Percentiles rank a stretch among this genome's conserved stretches.
Evolutionary conservation across 2,113 vertebrate genomes (phyloP).

Genomic region (Cettia cetti): DNA sequence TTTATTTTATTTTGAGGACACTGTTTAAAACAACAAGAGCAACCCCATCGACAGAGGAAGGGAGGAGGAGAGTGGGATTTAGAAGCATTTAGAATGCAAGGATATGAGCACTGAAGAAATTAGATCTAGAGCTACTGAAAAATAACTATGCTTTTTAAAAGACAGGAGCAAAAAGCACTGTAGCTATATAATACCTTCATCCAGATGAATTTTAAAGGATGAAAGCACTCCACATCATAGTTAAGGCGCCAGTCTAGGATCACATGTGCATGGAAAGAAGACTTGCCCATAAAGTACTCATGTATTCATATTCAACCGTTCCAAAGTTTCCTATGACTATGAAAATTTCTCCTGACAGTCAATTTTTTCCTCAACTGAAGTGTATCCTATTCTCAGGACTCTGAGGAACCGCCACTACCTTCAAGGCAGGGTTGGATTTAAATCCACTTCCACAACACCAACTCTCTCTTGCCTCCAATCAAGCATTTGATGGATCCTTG

Average conservation of each 20-base stretch:
- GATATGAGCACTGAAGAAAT: background rate
- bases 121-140: background rate
- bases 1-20: background rate
- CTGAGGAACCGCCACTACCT: background rate
- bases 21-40: background rate
- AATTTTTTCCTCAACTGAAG: background rate
- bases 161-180: background rate
- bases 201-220: background rate
- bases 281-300: background rate
- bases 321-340: background rate
- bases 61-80: background rate
- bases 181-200: background rate
- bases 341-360: background rate
- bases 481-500: background rate
- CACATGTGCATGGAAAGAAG: background rate
- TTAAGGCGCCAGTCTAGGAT: background rate
- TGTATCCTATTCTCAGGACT: background rate
- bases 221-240: background rate
- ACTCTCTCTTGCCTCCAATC: background rate
- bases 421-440: background rate
- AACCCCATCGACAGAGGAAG: background rate
- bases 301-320: background rate
- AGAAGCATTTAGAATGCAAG: background rate
- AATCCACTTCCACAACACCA: background rate
- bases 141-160: background rate